These are phyloP conservation scores for Fistularia tabacaria DNA, from an alignment of 2,797 vertebrate genomes.

Conservation along the genomic window DNA sequence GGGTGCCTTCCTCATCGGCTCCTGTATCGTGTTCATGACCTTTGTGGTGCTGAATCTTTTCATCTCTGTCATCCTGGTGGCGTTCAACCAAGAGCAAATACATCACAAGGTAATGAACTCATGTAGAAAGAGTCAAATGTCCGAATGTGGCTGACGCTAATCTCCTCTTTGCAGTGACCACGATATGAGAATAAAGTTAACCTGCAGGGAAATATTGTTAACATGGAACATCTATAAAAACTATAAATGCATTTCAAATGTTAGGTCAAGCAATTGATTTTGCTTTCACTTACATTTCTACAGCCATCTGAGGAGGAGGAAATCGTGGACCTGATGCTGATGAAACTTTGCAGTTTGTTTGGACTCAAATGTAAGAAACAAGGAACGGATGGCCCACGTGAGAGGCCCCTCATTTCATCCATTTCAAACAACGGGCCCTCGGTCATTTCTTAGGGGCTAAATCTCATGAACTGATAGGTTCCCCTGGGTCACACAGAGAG, in stretches of 20 bases:
- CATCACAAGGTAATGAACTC: slow-evolving; percentile 78
- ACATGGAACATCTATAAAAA: neutral
- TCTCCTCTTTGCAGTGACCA: neutral
- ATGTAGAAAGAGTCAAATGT: slow-evolving; percentile 17
- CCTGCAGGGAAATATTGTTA: too few species aligned
- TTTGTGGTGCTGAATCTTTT: slow-evolving; percentile 96
- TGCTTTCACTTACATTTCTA: slow-evolving; percentile 7
- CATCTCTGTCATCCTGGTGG: slow-evolving; percentile 94
- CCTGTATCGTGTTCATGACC: slow-evolving; percentile 95
- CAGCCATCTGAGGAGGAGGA: slow-evolving; percentile 92
- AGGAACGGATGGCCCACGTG: slow-evolving; percentile 6
- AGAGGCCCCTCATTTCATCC: slow-evolving; percentile 21
- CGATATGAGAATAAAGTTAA: too few species aligned
- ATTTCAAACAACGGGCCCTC: slow-evolving; percentile 27
- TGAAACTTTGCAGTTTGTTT: slow-evolving; percentile 86
- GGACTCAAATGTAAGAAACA: slow-evolving; percentile 83
- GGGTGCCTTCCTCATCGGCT: slow-evolving; percentile 90
- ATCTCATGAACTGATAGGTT: slow-evolving; percentile 20
- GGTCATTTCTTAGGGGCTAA: slow-evolving; percentile 31
- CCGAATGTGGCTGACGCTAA: slow-evolving; percentile 2
- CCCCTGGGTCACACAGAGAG: neutral
- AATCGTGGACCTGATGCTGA: slow-evolving; percentile 87
- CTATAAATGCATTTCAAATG: neutral
- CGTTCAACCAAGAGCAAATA: slow-evolving; percentile 91
- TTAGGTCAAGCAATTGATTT: neutral